Evolutionary conservation across 2,888 invertebrate species (phyloP).

Genomic region (Tipula confusa): DNA sequence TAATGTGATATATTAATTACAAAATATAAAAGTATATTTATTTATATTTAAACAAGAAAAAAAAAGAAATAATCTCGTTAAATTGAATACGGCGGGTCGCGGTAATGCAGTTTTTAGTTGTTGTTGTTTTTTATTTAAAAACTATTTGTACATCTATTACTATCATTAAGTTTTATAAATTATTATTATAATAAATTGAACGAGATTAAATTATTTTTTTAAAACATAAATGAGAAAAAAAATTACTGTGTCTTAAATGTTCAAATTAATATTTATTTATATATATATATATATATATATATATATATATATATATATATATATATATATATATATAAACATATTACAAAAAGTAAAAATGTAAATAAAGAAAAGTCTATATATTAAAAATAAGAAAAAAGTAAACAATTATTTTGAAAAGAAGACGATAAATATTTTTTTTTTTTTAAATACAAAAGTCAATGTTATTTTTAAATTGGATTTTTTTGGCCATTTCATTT

Average conservation of each 20-base stretch:
- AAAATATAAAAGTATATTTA: slow-evolving; percentile 17
- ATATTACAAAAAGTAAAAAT: background rate
- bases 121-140: background rate
- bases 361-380: slow-evolving; percentile 46
- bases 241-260: slow-evolving; percentile 33
- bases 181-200: background rate
- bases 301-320: slow-evolving; percentile 28
- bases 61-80: slow-evolving; percentile 25
- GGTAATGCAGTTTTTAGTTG: slow-evolving; percentile 25
- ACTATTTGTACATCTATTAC: background rate
- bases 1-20: slow-evolving; percentile 25
- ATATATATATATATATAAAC: background rate
- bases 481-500: background rate
- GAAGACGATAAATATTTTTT: background rate
- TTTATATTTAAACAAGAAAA: background rate
- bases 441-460: background rate
- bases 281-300: background rate
- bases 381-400: slow-evolving; percentile 34
- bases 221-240: background rate
- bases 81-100: background rate
- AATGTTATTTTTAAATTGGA: background rate
- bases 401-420: background rate
- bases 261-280: background rate
- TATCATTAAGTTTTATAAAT: background rate
- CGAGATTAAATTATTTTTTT: background rate